A percentile compares a stretch with the other conserved stretches of the same genome.
phyloP scores from a whole-genome alignment of 2,113 vertebrate genomes.

The Triplophysa siluroides region DNA sequence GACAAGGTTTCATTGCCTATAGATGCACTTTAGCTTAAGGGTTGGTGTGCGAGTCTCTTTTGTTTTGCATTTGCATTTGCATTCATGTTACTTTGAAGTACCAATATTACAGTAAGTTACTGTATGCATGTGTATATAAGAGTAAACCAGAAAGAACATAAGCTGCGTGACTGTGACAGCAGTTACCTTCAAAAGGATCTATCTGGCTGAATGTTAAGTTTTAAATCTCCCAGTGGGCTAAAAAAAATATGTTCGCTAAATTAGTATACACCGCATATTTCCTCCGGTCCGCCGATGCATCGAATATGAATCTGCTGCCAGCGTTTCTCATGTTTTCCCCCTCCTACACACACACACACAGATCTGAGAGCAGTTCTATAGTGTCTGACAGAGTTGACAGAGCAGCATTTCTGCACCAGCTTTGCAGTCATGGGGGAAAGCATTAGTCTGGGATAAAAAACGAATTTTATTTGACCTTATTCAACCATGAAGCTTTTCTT shows the following conservation, averaged over 20 bases:
- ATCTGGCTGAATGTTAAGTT: slow-evolving; percentile 27
- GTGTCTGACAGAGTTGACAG: slow-evolving; percentile 20
- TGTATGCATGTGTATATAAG: background rate
- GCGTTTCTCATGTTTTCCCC: background rate
- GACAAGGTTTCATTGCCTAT: no score
- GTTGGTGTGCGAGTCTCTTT: background rate
- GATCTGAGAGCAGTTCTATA: slow-evolving; percentile 31
- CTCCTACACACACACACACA: background rate
- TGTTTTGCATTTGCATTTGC: background rate
- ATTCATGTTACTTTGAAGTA: background rate
- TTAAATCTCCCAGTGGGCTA: slow-evolving; percentile 39
- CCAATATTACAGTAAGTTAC: background rate
- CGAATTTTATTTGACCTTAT: slow-evolving; percentile 25
- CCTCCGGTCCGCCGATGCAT: slow-evolving; percentile 15
- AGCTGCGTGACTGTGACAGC: background rate
- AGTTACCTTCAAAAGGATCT: slow-evolving; percentile 19
- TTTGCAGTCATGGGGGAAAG: background rate
- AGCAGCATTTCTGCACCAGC: background rate
- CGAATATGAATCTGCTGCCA: slow-evolving; percentile 38
- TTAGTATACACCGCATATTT: slow-evolving; percentile 50
- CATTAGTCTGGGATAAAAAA: slow-evolving; percentile 3
- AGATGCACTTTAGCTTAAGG: background rate
- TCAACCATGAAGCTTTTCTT: slow-evolving; percentile 39
- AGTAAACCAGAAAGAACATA: background rate
- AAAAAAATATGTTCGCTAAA: slow-evolving; percentile 43